These are phyloP conservation scores for Gnathochromis pfefferi DNA, from an alignment of 2,113 vertebrate genomes.

Conservation along the genomic window DNA sequence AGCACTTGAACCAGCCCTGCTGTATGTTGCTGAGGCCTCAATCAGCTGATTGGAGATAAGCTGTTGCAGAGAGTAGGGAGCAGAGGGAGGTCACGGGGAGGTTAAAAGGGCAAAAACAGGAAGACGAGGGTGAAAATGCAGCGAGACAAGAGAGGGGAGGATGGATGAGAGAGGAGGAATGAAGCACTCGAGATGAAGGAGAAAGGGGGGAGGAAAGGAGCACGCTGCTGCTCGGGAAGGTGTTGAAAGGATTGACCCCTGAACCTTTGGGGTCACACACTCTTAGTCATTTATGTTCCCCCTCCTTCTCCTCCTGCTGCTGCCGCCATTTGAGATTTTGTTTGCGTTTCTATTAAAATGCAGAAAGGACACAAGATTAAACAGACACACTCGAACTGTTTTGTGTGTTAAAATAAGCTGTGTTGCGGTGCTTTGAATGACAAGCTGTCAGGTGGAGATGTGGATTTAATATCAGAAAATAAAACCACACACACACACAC, in stretches of 20 bases:
- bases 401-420: background rate
- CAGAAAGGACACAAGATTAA: background rate
- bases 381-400: background rate
- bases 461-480: background rate
- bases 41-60: background rate
- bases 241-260: constrained; percentile 46
- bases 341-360: background rate
- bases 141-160: background rate
- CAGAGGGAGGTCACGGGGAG: background rate
- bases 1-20: background rate
- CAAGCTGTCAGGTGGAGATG: background rate
- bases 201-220: background rate
- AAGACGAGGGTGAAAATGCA: constrained; percentile 14
- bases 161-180: background rate
- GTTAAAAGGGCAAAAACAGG: constrained; percentile 42
- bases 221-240: background rate
- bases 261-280: constrained; percentile 1
- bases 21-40: background rate
- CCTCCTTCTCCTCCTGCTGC: background rate
- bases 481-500: background rate
- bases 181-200: background rate
- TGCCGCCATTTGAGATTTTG: background rate
- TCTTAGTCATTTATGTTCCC: background rate
- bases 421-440: background rate
- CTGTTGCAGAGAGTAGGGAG: background rate